Percentiles rank a stretch among this genome's conserved stretches.
phyloP scores from a whole-genome alignment of 2,113 vertebrate species.

The Alligator sinensis region DNA sequence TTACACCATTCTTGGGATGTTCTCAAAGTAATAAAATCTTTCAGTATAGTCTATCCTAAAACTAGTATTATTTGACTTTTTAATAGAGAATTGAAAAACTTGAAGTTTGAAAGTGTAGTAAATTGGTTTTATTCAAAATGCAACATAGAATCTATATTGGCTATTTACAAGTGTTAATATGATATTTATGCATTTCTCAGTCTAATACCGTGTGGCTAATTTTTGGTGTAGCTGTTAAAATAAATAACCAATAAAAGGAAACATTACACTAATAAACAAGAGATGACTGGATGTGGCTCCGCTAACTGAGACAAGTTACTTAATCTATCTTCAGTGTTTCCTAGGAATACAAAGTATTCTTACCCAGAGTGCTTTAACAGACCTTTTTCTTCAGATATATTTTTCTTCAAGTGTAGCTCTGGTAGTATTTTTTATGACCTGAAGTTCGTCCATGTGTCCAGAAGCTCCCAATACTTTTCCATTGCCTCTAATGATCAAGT shows the following conservation, averaged over 20 bases:
- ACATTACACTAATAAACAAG: slow-evolving; percentile 69
- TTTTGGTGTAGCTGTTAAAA: slow-evolving; percentile 67
- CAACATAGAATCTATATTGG: neutral
- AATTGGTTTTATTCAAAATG: neutral
- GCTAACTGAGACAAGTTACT: slow-evolving; percentile 73
- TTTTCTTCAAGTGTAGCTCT: slow-evolving; percentile 72
- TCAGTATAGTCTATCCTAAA: neutral
- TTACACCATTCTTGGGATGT: neutral
- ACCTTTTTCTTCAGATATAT: slow-evolving; percentile 46
- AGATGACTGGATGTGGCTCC: slow-evolving; percentile 69
- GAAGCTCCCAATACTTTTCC: slow-evolving; percentile 67
- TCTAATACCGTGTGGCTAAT: slow-evolving; percentile 49
- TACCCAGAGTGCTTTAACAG: slow-evolving; percentile 56
- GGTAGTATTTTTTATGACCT: slow-evolving; percentile 71
- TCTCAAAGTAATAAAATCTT: neutral
- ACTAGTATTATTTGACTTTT: neutral
- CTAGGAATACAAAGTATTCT: slow-evolving; percentile 76
- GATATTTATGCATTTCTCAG: slow-evolving; percentile 17
- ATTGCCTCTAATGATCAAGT: slow-evolving; percentile 62
- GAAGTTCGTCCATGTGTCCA: slow-evolving; percentile 77
- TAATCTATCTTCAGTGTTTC: slow-evolving; percentile 75
- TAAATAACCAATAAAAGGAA: slow-evolving; percentile 70
- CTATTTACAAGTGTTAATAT: slow-evolving; percentile 49
- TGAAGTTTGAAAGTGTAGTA: slow-evolving; percentile 7
- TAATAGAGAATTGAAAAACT: neutral